Percentiles rank a stretch among this genome's conserved stretches.
Evolutionary conservation across 2,797 vertebrate species (phyloP).

Genomic region (Orestias chungarensis): DNA sequence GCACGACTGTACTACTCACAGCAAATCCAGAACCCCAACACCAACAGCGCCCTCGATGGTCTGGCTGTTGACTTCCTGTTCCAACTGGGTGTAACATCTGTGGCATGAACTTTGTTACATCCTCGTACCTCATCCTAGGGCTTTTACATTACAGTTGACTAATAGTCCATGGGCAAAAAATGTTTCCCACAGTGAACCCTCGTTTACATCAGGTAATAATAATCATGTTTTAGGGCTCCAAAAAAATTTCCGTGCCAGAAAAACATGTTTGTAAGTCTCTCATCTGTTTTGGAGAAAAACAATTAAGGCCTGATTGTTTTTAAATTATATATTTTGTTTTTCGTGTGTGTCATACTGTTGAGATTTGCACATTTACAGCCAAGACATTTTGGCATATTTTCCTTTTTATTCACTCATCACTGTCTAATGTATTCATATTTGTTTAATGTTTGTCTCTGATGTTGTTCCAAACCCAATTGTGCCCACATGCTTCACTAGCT

Average conservation of each 20-base stretch:
- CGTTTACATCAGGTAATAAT: background rate
- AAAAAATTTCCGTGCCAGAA: background rate
- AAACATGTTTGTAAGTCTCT: background rate
- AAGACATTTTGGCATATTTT: background rate
- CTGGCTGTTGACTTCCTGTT: background rate
- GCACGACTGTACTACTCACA: no score
- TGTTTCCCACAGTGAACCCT: background rate
- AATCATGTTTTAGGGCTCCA: background rate
- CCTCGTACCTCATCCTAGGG: no score
- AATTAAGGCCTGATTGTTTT: no score
- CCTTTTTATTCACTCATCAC: background rate
- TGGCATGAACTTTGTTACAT: no score
- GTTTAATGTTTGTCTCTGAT: slow-evolving; percentile 20
- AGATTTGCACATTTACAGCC: background rate
- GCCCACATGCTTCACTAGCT: slow-evolving; percentile 42
- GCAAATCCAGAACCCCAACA: no score
- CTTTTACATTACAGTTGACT: background rate
- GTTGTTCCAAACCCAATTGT: slow-evolving; percentile 27
- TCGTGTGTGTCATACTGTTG: background rate
- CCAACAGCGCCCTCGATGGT: background rate
- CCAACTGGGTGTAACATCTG: background rate
- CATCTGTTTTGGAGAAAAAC: background rate
- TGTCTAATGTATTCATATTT: background rate
- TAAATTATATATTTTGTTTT: background rate
- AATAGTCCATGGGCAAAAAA: background rate